These are phyloP conservation scores for Hermaeophaga mercurialis DNA, from an alignment of 2,888 invertebrate species.

Conservation along the genomic window DNA sequence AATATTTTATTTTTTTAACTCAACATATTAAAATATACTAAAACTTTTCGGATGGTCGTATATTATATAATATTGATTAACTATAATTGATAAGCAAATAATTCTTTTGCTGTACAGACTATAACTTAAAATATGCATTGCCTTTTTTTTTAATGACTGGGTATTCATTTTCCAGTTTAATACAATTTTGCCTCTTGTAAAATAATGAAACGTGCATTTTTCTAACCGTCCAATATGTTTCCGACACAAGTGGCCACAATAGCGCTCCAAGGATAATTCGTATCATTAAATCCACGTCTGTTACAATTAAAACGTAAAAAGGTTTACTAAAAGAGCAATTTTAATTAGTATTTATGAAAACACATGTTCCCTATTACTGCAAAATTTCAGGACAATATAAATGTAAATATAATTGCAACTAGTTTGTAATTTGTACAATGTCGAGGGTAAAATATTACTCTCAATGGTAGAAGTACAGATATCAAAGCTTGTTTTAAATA, in stretches of 20 bases:
- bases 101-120: too few relatives aligned
- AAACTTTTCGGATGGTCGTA: too few relatives aligned
- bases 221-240: conserved; percentile 17
- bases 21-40: too few relatives aligned
- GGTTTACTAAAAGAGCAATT: conserved; percentile 36
- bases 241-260: conserved; percentile 22
- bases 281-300: conserved; percentile 38
- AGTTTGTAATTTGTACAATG: conserved; percentile 44
- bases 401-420: conserved; percentile 45
- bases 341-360: conserved; percentile 48
- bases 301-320: conserved; percentile 41
- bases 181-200: too few relatives aligned
- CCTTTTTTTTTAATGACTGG: too few relatives aligned
- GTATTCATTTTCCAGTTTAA: too few relatives aligned
- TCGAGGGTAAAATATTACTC: conserved; percentile 40
- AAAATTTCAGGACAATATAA: conserved; percentile 41
- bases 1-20: too few relatives aligned
- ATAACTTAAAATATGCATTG: too few relatives aligned
- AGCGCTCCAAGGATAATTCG: conserved; percentile 34
- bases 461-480: conserved; percentile 21
- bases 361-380: conserved; percentile 39
- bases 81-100: too few relatives aligned
- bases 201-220: conserved; percentile 13
- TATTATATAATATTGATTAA: too few relatives aligned
- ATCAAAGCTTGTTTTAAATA: conserved; percentile 20